phyloP scores from a whole-genome alignment of 2,888 invertebrate genomes.

The Cheilosia variabilis region DNA sequence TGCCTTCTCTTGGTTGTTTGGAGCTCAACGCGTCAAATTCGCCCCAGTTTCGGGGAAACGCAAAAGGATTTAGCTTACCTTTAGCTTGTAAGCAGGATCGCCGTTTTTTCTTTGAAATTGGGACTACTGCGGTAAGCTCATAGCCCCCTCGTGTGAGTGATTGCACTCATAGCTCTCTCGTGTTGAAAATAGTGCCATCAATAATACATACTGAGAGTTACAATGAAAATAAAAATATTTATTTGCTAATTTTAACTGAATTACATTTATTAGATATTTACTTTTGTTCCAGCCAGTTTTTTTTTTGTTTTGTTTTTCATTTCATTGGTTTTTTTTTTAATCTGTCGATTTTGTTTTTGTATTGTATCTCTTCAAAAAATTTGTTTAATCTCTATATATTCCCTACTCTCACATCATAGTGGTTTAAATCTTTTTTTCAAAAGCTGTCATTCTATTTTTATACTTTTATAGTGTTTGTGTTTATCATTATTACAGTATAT shows the following conservation, averaged over 20 bases:
- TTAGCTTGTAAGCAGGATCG: no score
- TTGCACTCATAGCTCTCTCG: no score
- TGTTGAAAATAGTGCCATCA: neutral
- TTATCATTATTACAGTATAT: slow-evolving; percentile 4
- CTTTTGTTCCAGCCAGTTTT: slow-evolving; percentile 25
- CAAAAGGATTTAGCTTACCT: no score
- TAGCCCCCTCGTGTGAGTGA: no score
- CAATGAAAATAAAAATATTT: slow-evolving; percentile 55
- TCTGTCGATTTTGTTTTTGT: slow-evolving; percentile 42
- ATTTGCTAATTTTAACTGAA: slow-evolving; percentile 48
- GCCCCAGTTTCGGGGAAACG: no score
- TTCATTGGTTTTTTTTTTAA: slow-evolving; percentile 10
- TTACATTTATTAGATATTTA: slow-evolving; percentile 49
- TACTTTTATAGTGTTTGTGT: slow-evolving; percentile 5
- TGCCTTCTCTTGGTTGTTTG: no score
- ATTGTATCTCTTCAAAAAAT: slow-evolving; percentile 34
- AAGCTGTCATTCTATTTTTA: slow-evolving; percentile 13
- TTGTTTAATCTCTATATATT: slow-evolving; percentile 35
- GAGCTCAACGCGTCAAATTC: no score
- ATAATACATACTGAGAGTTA: slow-evolving; percentile 1
- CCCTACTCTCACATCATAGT: slow-evolving; percentile 20
- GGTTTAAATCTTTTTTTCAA: slow-evolving; percentile 8
- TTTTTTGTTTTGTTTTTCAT: slow-evolving; percentile 6
- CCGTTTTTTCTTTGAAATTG: no score
- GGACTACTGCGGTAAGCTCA: no score